Percentiles rank a stretch among this genome's conserved stretches.
phyloP scores from a whole-genome alignment of 2,888 invertebrate species.

The Hoplodrina blanda region DNA sequence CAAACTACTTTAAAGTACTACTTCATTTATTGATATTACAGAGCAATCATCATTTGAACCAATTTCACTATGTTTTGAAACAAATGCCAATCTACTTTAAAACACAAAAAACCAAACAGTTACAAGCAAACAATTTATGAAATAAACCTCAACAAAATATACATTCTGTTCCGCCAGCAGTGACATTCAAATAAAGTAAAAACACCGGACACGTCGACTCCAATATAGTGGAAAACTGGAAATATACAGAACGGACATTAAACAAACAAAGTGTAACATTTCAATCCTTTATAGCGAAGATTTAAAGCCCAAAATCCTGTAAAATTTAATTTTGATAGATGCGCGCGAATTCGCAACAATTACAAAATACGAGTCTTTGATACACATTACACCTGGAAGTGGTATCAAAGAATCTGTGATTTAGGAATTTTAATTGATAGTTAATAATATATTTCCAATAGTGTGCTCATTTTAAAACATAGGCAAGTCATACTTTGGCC shows the following conservation, averaged over 20 bases:
- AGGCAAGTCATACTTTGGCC: no score
- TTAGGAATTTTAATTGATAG: neutral
- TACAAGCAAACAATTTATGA: conserved; percentile 46
- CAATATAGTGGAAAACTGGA: conserved; percentile 64
- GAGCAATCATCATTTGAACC: neutral
- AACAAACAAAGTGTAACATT: conserved; percentile 71
- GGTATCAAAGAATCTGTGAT: neutral
- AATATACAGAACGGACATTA: conserved; percentile 66
- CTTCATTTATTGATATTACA: no score
- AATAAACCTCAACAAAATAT: conserved; percentile 55
- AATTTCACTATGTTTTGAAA: no score
- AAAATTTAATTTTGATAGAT: conserved; percentile 87
- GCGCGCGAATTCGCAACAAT: conserved; percentile 78
- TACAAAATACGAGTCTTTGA: conserved; percentile 71
- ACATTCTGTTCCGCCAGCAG: conserved; percentile 52
- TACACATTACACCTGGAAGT: conserved; percentile 51
- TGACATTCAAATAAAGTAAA: conserved; percentile 68
- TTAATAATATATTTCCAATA: neutral
- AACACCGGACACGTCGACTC: conserved; percentile 60
- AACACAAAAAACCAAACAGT: conserved; percentile 18
- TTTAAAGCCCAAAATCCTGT: conserved; percentile 81
- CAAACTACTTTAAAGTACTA: no score
- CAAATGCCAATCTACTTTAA: neutral
- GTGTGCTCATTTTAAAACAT: no score
- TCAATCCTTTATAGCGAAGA: conserved; percentile 75